Conservation (phyloP, 2,888 invertebrate species). For the Cepaea hortensis region DNA sequence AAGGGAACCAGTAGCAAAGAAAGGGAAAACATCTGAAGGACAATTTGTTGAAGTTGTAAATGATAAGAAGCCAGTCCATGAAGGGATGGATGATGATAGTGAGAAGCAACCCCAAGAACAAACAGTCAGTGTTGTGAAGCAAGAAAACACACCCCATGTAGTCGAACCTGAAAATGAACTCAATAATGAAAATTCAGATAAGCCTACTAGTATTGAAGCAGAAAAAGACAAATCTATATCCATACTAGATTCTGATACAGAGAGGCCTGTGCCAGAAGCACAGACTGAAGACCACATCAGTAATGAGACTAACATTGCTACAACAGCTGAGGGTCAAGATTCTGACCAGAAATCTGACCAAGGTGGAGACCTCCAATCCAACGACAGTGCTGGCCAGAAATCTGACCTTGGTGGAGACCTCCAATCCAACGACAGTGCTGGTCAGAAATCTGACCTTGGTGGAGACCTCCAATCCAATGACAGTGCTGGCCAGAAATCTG, state of each 20-base stretch:
- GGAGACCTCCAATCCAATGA: background rate
- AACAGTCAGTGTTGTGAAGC: background rate
- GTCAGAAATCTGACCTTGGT: background rate
- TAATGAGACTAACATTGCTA: background rate
- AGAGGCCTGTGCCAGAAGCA: no score
- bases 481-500: background rate
- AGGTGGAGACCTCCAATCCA: no score
- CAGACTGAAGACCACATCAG: background rate
- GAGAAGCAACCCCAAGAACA: background rate
- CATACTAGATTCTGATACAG: background rate
- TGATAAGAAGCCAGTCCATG: background rate
- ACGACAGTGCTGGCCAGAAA: no score
- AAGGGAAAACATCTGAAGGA: background rate
- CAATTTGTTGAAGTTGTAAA: background rate
- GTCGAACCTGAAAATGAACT: background rate
- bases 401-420: background rate
- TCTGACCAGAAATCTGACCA: no score
- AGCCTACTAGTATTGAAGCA: background rate
- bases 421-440: background rate
- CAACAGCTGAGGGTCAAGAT: background rate
- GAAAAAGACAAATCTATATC: background rate
- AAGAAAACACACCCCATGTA: background rate
- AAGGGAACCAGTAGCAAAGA: background rate
- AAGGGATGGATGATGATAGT: slow-evolving; percentile 23
- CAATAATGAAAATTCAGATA: background rate